Evolutionary conservation across 2,797 vertebrate species (phyloP).

Genomic region (Pipistrellus pipistrellus): DNA sequence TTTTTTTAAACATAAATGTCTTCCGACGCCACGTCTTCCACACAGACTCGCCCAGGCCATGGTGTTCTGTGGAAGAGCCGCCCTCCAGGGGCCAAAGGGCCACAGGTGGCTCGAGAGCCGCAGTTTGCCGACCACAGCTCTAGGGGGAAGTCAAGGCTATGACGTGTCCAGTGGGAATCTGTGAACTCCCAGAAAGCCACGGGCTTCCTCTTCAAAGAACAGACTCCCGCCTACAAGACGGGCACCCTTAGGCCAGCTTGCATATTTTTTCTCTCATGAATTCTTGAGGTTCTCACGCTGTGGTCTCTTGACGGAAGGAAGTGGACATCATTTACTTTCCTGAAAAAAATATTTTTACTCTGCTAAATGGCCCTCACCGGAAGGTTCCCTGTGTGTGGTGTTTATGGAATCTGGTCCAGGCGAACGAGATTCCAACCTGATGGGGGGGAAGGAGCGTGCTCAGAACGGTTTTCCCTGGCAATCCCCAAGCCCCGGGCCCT

Average conservation of each 20-base stretch:
- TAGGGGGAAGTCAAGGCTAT: background rate
- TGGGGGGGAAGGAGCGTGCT: background rate
- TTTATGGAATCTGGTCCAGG: constrained; percentile 41
- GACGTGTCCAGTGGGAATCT: background rate
- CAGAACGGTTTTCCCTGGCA: background rate
- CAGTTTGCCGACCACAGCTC: background rate
- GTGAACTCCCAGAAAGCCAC: background rate
- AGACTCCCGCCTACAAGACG: background rate
- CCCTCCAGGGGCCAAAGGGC: too few relatives aligned
- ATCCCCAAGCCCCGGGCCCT: background rate
- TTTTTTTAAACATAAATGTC: too few relatives aligned
- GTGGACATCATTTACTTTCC: constrained; percentile 44
- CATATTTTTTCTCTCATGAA: constrained; percentile 26
- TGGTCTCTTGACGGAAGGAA: background rate
- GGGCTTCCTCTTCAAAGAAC: constrained; percentile 30
- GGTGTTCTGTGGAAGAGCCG: too few relatives aligned
- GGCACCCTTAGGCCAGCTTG: background rate
- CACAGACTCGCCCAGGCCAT: too few relatives aligned
- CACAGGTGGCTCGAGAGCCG: too few relatives aligned
- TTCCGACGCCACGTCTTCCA: too few relatives aligned
- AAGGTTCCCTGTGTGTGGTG: background rate
- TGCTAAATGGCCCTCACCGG: background rate
- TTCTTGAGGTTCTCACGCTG: background rate
- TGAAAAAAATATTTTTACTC: background rate
- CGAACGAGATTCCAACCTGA: background rate